Evolutionary conservation across 1,140 invertebrate species (phyloP), one percentile per base, ranked within the genome.

Genomic region (Drosophila eugracilis): DNA sequence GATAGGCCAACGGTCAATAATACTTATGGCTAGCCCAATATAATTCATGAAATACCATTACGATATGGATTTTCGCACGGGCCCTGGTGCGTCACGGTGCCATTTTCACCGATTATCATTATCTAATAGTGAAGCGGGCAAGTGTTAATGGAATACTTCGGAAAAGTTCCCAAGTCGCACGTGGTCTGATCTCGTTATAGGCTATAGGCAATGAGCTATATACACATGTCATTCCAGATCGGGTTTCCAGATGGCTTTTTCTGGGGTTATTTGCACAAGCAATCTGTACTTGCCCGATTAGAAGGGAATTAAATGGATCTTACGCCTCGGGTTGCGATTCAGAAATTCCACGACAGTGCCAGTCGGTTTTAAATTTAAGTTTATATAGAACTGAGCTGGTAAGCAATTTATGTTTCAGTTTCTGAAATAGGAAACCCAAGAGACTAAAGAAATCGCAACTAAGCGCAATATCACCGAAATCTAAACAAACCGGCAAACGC

Each of bases 401-500:
- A n/a, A n/a, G n/a, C n/a, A n/a, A n/a, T n/a, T n/a, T n/a, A n/a
- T n/a, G n/a, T n/a, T n/a, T n/a, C n/a, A n/a, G n/a, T n/a, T n/a
- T n/a, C n/a, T n/a, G n/a, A n/a, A n/a, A n/a, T n/a, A n/a, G n/a
- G 1, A n/a, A 19, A 30, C 10, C 21, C 3, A 12, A 5, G 36
- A 17, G 15, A 28, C 36, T 45, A 19, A 15, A 19, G 21, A 59
- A 63, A 63, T 58, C 28, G 67, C 54, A 45, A 12, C 14, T 22
- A 21, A n/a, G n/a, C n/a, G 36, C 30, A 72, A 50, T n/a, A n/a
- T 36, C 26, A 34, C 54, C 21, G 19, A 66, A 41, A 78, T 30
- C 63, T 62, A 85, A 75, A 75, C 58, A 77, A 65, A 48, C 63
- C 59, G 60, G 59, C 69, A 39, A 52, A 45, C 10, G 12, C 48